A percentile compares a stretch with the other conserved stretches of the same genome.
phyloP scores from a whole-genome alignment of 2,797 vertebrate species.

The Brachyrhaphis roseni region DNA sequence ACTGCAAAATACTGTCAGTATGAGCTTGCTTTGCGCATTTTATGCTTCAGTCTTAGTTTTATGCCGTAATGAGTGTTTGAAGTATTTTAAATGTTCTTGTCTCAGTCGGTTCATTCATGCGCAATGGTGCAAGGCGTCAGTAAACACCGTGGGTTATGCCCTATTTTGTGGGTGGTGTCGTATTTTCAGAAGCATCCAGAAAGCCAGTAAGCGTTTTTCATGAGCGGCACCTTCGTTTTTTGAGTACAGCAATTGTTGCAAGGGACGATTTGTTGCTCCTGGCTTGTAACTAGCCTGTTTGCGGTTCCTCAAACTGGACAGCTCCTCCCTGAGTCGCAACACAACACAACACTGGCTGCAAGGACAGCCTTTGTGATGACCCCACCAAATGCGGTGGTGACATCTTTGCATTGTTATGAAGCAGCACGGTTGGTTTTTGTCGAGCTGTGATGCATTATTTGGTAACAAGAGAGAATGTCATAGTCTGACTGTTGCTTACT shows the following conservation, averaged over 20 bases:
- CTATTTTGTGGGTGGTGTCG: not conserved
- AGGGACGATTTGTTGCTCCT: not conserved
- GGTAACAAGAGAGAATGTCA: conserved; percentile 20
- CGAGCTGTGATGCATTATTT: conserved; percentile 1
- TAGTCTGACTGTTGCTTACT: not conserved
- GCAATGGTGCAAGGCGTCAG: not conserved
- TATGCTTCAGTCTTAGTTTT: not conserved
- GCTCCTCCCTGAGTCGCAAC: conserved; percentile 51
- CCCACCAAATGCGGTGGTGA: conserved; percentile 24
- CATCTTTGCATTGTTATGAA: conserved; percentile 11
- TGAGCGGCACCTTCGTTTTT: not conserved
- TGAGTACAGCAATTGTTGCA: not conserved
- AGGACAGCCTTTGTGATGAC: conserved; percentile 44
- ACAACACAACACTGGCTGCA: conserved; percentile 18
- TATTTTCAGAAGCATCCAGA: not conserved
- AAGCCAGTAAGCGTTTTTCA: not conserved
- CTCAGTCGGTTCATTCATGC: not conserved
- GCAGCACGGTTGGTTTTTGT: conserved; percentile 6
- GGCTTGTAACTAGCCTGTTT: conserved; percentile 21
- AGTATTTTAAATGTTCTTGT: not conserved
- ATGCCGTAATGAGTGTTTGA: not conserved
- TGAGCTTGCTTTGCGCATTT: not conserved
- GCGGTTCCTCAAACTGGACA: conserved; percentile 37
- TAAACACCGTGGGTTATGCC: not conserved
- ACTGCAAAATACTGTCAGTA: too few relatives aligned